Base-by-base conservation (phyloP, 2,113 vertebrate genomes). In the Atractosteus spatula region DNA sequence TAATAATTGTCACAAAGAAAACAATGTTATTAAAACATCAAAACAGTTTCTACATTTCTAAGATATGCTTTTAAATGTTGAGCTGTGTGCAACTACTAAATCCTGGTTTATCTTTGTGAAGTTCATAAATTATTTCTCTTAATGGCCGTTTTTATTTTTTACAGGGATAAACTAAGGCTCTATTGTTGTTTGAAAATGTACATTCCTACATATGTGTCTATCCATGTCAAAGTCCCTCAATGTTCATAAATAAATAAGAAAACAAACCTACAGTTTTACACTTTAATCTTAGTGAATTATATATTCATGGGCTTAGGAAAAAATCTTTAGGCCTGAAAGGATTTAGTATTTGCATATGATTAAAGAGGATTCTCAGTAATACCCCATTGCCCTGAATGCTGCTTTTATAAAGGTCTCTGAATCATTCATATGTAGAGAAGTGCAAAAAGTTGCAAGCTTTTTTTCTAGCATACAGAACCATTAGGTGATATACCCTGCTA, bases 301-400 rank as follows among this genome's bases (percentile, higher is more conserved):
- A 76, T 41, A 65, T 74, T 29, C 17, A 75, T 64, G 67, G 68
- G 82, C 77, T 77, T 81, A 74, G 65, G 75, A 80, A 66, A 66
- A 66, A 66, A 66, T 64, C 41, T 70, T 65, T 65, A 77, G 73
- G 64, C 45, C 44, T 7, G 57, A 79, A 84, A 82, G 82, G 86
- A 86, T 86, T 86, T 85, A 56, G 62, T 45, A 83, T 87, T 84
- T 84, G 78, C 82, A 87, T 87, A 79, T 82, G 78, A 89, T 86
- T 86, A 91, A 64, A 83, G 79, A 84, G 83, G 82, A 88, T 86
- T 86, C 80, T 67, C 79, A 55, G 54, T 86, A 91, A 90, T 86
- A 85, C 82, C 80, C 75, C 71, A 78, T 75, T 87, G 85, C 79
- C 88, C 86, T 90, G 73, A 73, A 86, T 87, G 81, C 82, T 79